Conservation (phyloP, 2,797 vertebrate genomes). For the Spheniscus humboldti region DNA sequence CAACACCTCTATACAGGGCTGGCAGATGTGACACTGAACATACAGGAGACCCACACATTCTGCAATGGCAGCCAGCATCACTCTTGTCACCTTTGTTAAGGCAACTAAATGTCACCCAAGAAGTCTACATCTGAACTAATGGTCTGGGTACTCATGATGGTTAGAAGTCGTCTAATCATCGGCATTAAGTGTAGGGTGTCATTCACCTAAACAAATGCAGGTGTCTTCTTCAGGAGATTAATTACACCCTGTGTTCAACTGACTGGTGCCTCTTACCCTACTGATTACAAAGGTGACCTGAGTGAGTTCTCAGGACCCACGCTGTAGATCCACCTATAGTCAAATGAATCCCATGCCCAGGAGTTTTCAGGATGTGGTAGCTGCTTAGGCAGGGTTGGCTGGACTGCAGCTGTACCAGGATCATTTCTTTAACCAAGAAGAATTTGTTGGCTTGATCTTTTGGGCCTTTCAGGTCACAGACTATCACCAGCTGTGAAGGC, state of each 20-base stretch:
- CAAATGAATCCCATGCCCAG: background rate
- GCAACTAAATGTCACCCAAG: background rate
- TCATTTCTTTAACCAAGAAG: background rate
- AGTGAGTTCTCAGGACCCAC: background rate
- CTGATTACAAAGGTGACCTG: background rate
- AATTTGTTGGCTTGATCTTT: background rate
- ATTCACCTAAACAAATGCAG: background rate
- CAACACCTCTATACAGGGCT: background rate
- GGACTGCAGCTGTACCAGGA: background rate
- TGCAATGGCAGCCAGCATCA: background rate
- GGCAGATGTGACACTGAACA: background rate
- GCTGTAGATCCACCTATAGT: background rate
- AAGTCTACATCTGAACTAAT: background rate
- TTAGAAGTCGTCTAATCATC: background rate
- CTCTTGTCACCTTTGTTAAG: background rate
- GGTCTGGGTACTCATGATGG: background rate
- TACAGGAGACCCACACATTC: background rate
- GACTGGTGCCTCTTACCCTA: background rate
- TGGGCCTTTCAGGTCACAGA: background rate
- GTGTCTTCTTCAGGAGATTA: background rate
- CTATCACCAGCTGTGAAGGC: background rate
- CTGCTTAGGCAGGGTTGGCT: background rate
- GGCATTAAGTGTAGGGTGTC: background rate
- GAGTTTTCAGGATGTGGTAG: background rate
- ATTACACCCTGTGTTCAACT: background rate